Percentiles rank a stretch among this genome's conserved stretches.
Evolutionary conservation across 1,140 invertebrate species (phyloP).

Genomic region (Octopus bimaculoides): DNA sequence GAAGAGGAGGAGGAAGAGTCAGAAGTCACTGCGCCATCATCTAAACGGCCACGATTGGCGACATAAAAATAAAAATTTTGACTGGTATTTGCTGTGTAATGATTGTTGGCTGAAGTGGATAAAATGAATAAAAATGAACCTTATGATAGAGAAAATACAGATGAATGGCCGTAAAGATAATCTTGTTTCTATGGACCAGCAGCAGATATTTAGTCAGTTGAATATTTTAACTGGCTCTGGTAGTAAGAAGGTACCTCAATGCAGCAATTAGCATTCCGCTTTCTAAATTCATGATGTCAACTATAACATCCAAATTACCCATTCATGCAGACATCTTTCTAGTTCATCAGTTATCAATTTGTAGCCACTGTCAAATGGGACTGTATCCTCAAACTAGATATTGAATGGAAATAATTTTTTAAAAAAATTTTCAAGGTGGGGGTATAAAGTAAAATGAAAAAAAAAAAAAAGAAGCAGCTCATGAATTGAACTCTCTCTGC

Average conservation of each 20-base stretch:
- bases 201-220: no score
- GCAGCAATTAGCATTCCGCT: conserved; percentile 1
- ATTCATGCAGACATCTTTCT: background rate
- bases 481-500: no score
- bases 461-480: no score
- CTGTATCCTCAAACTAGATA: background rate
- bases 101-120: background rate
- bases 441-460: no score
- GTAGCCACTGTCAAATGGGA: background rate
- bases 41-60: conserved; percentile 48
- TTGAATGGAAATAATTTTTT: no score
- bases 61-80: conserved; percentile 30
- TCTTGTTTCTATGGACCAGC: no score
- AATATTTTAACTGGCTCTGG: no score
- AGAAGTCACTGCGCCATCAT: conserved; percentile 39
- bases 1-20: conserved; percentile 72
- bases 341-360: background rate
- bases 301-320: background rate
- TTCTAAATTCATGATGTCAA: background rate
- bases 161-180: no score
- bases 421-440: no score
- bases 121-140: background rate
- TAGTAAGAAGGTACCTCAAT: background rate
- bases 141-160: background rate
- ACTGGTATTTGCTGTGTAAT: conserved; percentile 11